Conservation (phyloP, 1,140 invertebrate genomes). For the Diabrotica virgifera region DNA sequence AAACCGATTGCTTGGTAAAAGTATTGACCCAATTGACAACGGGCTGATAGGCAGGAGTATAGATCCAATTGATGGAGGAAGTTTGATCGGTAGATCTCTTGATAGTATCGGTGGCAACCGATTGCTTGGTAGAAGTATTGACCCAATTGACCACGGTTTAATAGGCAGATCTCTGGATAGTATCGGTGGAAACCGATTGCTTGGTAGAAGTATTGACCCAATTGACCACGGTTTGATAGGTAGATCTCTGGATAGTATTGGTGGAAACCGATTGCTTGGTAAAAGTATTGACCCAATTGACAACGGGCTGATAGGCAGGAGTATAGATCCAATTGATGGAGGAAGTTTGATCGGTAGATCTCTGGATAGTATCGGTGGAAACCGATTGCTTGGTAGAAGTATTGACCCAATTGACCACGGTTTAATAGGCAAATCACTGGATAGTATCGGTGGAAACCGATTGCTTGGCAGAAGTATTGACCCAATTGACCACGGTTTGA, state of each 20-base stretch:
- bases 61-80: constrained; percentile 27
- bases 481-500: constrained; percentile 16
- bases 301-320: constrained; percentile 6
- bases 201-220: constrained; percentile 23
- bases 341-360: constrained; percentile 15
- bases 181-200: constrained; percentile 22
- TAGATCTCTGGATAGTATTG: constrained; percentile 12
- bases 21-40: too few relatives aligned
- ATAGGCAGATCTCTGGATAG: constrained; percentile 19
- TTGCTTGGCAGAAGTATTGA: constrained; percentile 23
- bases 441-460: constrained; percentile 26
- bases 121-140: constrained; percentile 19
- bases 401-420: constrained; percentile 20
- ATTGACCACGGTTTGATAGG: constrained; percentile 14
- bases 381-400: constrained; percentile 20
- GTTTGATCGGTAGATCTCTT: constrained; percentile 18
- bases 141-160: constrained; percentile 12
- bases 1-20: background rate
- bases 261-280: constrained; percentile 8
- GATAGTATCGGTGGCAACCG: constrained; percentile 27
- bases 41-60: constrained; percentile 13
- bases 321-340: too few relatives aligned
- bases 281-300: too few relatives aligned
- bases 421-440: constrained; percentile 16
- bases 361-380: constrained; percentile 27